Evolutionary conservation across 2,113 vertebrate genomes (phyloP).

Genomic region (Rostratula benghalensis): DNA sequence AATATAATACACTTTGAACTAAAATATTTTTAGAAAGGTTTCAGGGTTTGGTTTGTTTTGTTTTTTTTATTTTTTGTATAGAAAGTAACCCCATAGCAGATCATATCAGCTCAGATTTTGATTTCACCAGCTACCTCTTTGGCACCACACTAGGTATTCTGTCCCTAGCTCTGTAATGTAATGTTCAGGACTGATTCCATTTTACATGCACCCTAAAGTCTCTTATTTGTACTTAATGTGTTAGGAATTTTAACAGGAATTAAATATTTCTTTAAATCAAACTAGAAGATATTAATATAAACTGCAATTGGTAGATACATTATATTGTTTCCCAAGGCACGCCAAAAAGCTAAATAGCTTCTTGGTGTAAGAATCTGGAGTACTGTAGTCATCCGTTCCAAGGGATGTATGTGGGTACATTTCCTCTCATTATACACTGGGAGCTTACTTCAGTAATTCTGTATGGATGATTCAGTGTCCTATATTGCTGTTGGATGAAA

Average conservation of each 20-base stretch:
- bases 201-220: background rate
- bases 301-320: background rate
- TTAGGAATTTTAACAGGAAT: background rate
- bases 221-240: background rate
- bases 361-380: background rate
- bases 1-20: background rate
- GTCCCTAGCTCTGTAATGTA: background rate
- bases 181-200: background rate
- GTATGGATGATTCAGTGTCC: background rate
- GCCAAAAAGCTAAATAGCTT: background rate
- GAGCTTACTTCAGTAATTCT: background rate
- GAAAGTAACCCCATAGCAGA: background rate
- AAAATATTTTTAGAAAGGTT: background rate
- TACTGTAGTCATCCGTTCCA: background rate
- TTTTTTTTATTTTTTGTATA: background rate
- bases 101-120: background rate
- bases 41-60: fast-evolving
- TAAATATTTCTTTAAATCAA: background rate
- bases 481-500: background rate
- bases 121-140: background rate
- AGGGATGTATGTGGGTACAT: fast-evolving
- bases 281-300: background rate
- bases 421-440: background rate
- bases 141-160: background rate
- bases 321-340: background rate